Evolutionary conservation across 2,113 vertebrate genomes (phyloP).

Genomic region (Ancistrus triradiatus): DNA sequence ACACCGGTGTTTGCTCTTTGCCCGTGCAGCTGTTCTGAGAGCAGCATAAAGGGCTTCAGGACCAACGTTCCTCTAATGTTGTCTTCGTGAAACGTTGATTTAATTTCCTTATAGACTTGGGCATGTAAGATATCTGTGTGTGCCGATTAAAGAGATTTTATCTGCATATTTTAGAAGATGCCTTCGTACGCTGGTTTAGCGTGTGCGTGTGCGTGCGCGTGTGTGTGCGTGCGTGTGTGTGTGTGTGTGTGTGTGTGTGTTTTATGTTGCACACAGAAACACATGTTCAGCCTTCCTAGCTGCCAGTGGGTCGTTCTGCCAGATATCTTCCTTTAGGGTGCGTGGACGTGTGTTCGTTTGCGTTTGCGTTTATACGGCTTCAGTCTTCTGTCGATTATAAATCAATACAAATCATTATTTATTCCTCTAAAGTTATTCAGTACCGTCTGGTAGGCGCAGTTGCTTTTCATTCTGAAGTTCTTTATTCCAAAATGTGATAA

Average conservation of each 20-base stretch:
- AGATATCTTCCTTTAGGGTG: slow-evolving; percentile 8
- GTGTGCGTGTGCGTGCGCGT: slow-evolving; percentile 3
- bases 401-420: too few species aligned
- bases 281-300: slow-evolving; percentile 8
- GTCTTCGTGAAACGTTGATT: not conserved
- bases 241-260: slow-evolving; percentile 22
- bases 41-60: too few species aligned
- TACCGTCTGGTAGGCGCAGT: too few species aligned
- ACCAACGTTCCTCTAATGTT: not conserved
- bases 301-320: slow-evolving; percentile 13
- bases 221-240: slow-evolving; percentile 8
- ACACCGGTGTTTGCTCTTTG: too few species aligned
- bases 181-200: slow-evolving; percentile 9
- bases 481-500: too few species aligned
- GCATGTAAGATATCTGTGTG: not conserved
- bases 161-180: slow-evolving; percentile 13
- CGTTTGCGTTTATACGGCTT: slow-evolving; percentile 4
- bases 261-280: slow-evolving; percentile 12
- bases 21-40: too few species aligned
- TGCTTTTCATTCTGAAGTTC: too few species aligned
- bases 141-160: not conserved
- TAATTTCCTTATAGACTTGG: slow-evolving; percentile 17
- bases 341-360: not conserved
- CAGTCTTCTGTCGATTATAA: too few species aligned
- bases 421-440: too few species aligned